Conservation (phyloP, 1,140 invertebrate genomes). For the Latrodectus geometricus region DNA sequence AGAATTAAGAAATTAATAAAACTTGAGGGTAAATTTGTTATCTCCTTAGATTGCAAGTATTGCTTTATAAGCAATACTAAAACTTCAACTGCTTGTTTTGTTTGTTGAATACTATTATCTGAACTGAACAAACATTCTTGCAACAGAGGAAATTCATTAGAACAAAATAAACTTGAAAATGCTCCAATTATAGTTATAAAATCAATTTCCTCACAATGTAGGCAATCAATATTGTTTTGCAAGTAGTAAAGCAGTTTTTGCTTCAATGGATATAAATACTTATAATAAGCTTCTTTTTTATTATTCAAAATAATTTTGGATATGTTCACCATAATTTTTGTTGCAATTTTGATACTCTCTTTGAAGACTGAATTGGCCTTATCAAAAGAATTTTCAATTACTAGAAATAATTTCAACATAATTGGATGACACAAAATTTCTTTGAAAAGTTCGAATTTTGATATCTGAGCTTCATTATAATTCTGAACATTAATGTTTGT, state of each 20-base stretch:
- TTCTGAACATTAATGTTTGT: too few relatives aligned
- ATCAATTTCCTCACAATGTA: not conserved
- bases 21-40: not conserved
- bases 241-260: conserved; percentile 24
- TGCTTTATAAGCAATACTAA: conserved; percentile 13
- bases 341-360: not conserved
- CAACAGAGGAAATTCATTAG: not conserved
- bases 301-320: not conserved
- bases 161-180: conserved; percentile 22
- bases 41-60: conserved; percentile 12
- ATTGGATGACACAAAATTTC: conserved; percentile 36
- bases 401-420: conserved; percentile 24
- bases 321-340: conserved; percentile 20
- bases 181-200: not conserved
- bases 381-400: not conserved
- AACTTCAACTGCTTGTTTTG: not conserved
- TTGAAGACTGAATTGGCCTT: not conserved
- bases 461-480: too few relatives aligned
- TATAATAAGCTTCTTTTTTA: not conserved
- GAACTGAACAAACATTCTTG: conserved; percentile 10
- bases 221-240: not conserved
- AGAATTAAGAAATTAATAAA: conserved; percentile 15
- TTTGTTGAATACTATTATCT: not conserved
- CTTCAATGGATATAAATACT: conserved; percentile 12
- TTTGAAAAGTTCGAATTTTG: not conserved